These are phyloP conservation scores for Muscicapa adusta DNA, from an alignment of 2,113 vertebrate genomes.

Conservation along the genomic window DNA sequence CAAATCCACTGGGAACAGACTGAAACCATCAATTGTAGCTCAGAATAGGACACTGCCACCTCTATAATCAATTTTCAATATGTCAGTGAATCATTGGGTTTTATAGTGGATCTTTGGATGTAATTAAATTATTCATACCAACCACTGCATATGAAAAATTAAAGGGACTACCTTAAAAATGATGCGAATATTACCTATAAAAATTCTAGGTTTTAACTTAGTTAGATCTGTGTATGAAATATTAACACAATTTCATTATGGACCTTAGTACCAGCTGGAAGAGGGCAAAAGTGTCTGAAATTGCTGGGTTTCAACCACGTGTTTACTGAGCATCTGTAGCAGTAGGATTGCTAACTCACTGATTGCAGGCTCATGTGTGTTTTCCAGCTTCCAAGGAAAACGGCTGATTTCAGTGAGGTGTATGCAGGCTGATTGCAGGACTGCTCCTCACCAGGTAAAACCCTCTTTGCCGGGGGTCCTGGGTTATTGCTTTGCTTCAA, in stretches of 20 bases:
- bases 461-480: not conserved
- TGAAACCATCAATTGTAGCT: not conserved
- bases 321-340: not conserved
- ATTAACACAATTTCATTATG: not conserved
- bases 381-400: not conserved
- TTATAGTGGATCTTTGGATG: not conserved
- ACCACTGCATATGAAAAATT: not conserved
- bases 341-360: not conserved
- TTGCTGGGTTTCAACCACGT: not conserved
- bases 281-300: not conserved
- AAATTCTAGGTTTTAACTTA: not conserved
- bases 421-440: not conserved
- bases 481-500: not conserved
- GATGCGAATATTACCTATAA: not conserved
- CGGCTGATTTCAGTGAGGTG: accelerated
- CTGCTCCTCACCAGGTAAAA: not conserved
- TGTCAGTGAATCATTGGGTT: not conserved
- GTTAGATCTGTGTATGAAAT: not conserved
- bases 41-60: not conserved
- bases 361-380: not conserved
- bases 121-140: not conserved
- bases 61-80: not conserved
- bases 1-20: not conserved
- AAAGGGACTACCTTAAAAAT: not conserved
- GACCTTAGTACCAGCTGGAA: not conserved